These are phyloP conservation scores for Drosophila parvula DNA, from an alignment of 1,140 invertebrate species.

Conservation along the genomic window DNA sequence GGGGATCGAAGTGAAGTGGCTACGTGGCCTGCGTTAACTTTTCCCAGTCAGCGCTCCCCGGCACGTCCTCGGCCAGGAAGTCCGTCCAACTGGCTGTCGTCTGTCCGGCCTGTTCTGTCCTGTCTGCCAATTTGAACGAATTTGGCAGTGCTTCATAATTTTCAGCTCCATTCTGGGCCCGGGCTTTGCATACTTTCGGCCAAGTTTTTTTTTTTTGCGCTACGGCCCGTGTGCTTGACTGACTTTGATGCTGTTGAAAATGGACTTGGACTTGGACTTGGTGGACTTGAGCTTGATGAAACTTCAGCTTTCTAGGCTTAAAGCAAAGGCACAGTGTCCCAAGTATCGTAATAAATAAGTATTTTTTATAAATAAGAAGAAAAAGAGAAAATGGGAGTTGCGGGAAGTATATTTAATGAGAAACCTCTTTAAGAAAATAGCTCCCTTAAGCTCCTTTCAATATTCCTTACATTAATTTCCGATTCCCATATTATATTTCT, in stretches of 20 bases:
- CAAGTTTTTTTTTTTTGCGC: conserved; percentile 58
- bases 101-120: conserved; percentile 4
- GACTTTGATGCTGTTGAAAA: conserved; percentile 73
- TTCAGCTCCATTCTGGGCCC: conserved; percentile 14
- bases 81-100: conserved; percentile 13
- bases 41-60: conserved; percentile 1
- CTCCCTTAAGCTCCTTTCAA: no score
- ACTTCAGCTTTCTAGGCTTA: conserved; percentile 47
- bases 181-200: conserved; percentile 50
- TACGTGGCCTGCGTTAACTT: conserved; percentile 57
- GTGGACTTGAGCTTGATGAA: conserved; percentile 39
- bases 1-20: conserved; percentile 38
- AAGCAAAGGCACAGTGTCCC: neutral
- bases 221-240: conserved; percentile 63
- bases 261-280: conserved; percentile 55
- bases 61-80: conserved; percentile 48
- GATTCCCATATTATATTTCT: neutral
- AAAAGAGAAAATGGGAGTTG: no score
- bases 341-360: neutral
- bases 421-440: no score
- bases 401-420: no score
- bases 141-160: conserved; percentile 70
- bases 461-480: neutral
- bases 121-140: conserved; percentile 53
- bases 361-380: neutral